These are phyloP conservation scores for Rhogogaster chlorosoma DNA, from an alignment of 2,888 invertebrate genomes.

Conservation along the genomic window DNA sequence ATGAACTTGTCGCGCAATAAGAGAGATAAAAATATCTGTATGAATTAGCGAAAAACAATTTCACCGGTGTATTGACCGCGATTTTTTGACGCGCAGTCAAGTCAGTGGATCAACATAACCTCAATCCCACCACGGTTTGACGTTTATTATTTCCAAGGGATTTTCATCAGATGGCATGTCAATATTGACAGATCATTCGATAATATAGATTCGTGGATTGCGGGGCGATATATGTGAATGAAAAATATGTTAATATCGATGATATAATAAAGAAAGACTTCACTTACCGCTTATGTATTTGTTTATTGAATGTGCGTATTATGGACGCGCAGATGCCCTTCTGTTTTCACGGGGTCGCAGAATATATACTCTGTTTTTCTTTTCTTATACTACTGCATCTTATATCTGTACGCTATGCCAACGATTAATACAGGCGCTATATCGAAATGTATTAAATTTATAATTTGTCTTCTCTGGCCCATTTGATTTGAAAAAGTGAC, in stretches of 20 bases:
- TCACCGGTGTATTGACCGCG: background rate
- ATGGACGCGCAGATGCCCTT: background rate
- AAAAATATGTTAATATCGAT: background rate
- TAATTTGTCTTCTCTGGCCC: background rate
- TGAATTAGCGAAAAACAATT: background rate
- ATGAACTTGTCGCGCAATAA: background rate
- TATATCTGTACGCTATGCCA: background rate
- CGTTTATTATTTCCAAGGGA: background rate
- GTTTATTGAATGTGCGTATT: background rate
- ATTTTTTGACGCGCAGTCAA: background rate
- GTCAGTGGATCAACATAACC: background rate
- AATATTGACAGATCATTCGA: background rate
- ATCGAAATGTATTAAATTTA: background rate
- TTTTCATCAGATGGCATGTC: background rate
- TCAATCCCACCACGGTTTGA: background rate
- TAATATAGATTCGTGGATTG: background rate
- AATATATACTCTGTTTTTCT: background rate
- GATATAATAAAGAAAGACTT: background rate
- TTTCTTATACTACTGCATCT: background rate
- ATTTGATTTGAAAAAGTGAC: background rate
- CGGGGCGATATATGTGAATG: background rate
- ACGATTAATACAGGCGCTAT: background rate
- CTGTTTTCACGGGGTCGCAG: background rate
- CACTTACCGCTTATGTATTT: background rate
- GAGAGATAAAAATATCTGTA: background rate